Conservation (phyloP, 2,888 invertebrate species). For the Tiliacea aurago region DNA sequence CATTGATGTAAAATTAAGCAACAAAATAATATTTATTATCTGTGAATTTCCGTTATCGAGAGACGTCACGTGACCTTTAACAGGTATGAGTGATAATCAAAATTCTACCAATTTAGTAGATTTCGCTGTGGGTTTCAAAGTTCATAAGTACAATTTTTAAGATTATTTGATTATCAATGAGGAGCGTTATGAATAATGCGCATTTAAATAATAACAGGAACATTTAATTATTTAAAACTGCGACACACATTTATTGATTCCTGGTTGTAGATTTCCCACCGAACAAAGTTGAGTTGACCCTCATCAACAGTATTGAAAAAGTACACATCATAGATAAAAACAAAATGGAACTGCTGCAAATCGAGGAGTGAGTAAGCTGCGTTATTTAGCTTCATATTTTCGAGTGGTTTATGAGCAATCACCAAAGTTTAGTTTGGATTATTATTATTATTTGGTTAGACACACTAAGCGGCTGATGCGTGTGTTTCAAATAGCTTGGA, state of each 20-base stretch:
- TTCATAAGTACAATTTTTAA: background rate
- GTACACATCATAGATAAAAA: too few relatives aligned
- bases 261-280: too few relatives aligned
- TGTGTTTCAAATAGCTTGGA: too few relatives aligned
- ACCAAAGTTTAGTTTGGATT: background rate
- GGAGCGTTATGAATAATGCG: background rate
- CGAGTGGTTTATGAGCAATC: background rate
- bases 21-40: conserved; percentile 28
- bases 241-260: background rate
- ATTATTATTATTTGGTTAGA: too few relatives aligned
- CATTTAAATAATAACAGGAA: background rate
- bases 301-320: background rate
- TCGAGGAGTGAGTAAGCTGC: too few relatives aligned
- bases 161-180: background rate
- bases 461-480: too few relatives aligned
- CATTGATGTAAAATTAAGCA: background rate
- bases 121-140: background rate
- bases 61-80: conserved; percentile 20
- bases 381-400: background rate
- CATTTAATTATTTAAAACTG: background rate
- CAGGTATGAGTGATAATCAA: background rate
- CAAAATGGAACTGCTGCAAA: too few relatives aligned
- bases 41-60: background rate
- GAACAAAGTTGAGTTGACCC: too few relatives aligned
- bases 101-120: conserved; percentile 34